Percentiles rank a stretch among this genome's conserved stretches.
Conservation (phyloP, 2,113 vertebrate genomes). For the Raja brachyura region DNA sequence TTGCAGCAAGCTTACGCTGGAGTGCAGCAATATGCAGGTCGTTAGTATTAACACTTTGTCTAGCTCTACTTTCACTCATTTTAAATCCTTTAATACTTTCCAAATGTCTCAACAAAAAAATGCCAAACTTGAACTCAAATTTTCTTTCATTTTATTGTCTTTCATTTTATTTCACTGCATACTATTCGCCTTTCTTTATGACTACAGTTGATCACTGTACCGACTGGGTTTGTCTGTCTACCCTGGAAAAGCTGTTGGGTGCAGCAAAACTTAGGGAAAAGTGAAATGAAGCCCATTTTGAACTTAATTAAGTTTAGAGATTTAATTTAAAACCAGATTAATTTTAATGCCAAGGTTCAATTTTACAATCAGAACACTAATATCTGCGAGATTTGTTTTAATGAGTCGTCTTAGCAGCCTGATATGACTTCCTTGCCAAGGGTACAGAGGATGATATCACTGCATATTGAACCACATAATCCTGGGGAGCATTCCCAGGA, state of each 20-base stretch:
- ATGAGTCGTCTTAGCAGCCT: no score
- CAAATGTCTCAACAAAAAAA: not conserved
- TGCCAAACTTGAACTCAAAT: not conserved
- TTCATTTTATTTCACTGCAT: not conserved
- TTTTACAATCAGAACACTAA: no score
- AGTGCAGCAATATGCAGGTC: constrained; percentile 99
- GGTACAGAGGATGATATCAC: no score
- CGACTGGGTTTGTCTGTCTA: not conserved
- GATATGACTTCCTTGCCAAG: no score
- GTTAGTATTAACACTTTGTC: constrained; percentile 75
- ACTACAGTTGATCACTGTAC: no score
- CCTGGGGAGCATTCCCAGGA: no score
- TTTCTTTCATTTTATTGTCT: not conserved
- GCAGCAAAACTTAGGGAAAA: not conserved
- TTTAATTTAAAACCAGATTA: not conserved
- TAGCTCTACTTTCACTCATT: constrained; percentile 45
- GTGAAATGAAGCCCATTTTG: not conserved
- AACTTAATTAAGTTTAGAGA: not conserved
- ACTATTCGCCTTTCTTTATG: not conserved
- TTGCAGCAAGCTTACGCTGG: constrained; percentile 98
- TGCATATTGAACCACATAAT: no score
- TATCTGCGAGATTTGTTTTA: no score
- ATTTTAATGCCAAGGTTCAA: no score
- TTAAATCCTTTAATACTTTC: not conserved
- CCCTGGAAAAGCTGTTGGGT: not conserved